These are phyloP conservation scores for Pherbina coryleti DNA, from an alignment of 2,888 invertebrate genomes.

Conservation along the genomic window DNA sequence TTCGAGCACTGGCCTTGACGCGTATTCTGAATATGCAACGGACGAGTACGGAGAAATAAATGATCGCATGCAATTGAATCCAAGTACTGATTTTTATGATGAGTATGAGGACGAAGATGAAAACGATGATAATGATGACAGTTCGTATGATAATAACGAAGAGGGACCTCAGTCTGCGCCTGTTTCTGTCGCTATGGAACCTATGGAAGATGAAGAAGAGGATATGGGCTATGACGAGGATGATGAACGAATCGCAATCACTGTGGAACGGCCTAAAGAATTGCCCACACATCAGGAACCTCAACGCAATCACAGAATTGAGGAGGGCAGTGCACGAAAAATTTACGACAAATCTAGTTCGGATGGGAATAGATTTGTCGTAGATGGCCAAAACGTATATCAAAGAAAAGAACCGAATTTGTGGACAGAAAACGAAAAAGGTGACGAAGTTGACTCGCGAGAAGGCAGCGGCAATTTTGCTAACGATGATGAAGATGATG, in stretches of 20 bases:
- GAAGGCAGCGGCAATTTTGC: constrained; percentile 66
- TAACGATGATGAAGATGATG: constrained; percentile 66
- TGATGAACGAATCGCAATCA: constrained; percentile 61
- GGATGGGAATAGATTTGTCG: constrained; percentile 56
- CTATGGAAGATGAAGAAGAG: constrained; percentile 54
- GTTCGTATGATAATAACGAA: constrained; percentile 39
- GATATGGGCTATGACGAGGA: constrained; percentile 68
- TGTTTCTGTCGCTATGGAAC: constrained; percentile 35
- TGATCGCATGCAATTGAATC: constrained; percentile 61
- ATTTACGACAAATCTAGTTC: constrained; percentile 45
- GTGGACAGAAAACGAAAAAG: constrained; percentile 51
- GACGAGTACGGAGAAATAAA: constrained; percentile 52
- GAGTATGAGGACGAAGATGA: constrained; percentile 55
- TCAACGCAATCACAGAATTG: constrained; percentile 62
- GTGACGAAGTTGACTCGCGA: constrained; percentile 62
- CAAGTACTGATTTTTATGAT: constrained; percentile 63
- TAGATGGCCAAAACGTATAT: constrained; percentile 60
- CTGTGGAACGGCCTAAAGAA: constrained; percentile 56
- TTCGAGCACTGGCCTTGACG: constrained; percentile 42
- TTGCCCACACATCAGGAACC: constrained; percentile 52
- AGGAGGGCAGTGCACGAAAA: constrained; percentile 55
- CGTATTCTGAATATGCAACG: constrained; percentile 54
- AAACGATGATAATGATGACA: constrained; percentile 49
- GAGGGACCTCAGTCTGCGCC: constrained; percentile 39
- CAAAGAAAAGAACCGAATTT: constrained; percentile 57